phyloP scores from a whole-genome alignment of 1,140 invertebrate genomes.

The Trichomalopsis sarcophagae region DNA sequence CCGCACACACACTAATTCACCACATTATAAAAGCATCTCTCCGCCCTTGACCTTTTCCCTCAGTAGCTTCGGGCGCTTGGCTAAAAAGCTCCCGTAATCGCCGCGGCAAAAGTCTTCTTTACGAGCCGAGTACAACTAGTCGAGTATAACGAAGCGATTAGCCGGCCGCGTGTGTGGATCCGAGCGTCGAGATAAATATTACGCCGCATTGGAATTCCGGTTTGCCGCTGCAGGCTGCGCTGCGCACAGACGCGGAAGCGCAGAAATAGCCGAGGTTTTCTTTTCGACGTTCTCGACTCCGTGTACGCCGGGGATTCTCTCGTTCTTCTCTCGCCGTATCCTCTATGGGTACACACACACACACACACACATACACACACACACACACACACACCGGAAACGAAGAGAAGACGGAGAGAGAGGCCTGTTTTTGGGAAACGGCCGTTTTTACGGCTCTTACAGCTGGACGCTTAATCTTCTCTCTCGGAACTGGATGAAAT shows the following conservation, averaged over 20 bases:
- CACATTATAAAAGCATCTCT: not conserved
- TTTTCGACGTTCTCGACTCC: too few species aligned
- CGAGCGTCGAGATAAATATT: not conserved
- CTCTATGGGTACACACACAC: not conserved
- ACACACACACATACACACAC: too few species aligned
- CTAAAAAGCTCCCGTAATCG: conserved; percentile 1
- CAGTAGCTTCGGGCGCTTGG: not conserved
- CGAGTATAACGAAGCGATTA: not conserved
- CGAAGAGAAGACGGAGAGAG: not conserved
- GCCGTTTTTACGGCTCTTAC: too few species aligned
- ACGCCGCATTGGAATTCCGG: not conserved
- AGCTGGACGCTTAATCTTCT: too few species aligned
- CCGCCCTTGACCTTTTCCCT: not conserved
- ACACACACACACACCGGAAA: not conserved
- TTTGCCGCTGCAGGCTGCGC: not conserved
- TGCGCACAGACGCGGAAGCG: not conserved
- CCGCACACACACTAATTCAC: too few species aligned
- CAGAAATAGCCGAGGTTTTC: not conserved
- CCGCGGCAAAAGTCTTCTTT: not conserved
- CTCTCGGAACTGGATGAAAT: not conserved
- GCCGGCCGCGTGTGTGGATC: too few species aligned
- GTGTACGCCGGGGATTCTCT: too few species aligned
- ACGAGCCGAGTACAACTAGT: not conserved
- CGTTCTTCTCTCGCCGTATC: not conserved
- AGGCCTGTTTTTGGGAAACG: not conserved